These are phyloP conservation scores for Acleris sparsana DNA, from an alignment of 2,888 invertebrate genomes.

Conservation along the genomic window DNA sequence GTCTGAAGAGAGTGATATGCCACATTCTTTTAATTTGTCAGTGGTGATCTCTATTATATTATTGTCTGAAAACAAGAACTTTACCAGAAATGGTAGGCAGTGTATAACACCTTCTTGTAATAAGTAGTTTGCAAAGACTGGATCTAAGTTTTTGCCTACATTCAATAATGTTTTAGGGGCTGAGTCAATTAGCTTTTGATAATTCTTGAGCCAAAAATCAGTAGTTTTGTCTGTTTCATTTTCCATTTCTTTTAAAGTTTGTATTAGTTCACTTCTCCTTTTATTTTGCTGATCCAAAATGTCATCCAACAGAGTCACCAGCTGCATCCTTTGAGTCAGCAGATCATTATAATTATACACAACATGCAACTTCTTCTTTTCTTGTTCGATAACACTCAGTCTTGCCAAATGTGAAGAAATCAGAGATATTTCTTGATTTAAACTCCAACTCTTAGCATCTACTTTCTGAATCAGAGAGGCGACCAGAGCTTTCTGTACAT, in stretches of 20 bases:
- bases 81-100: slow-evolving; percentile 89
- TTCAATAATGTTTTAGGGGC: slow-evolving; percentile 87
- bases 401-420: slow-evolving; percentile 88
- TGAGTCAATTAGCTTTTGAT: slow-evolving; percentile 91
- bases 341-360: slow-evolving; percentile 88
- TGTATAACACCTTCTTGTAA: slow-evolving; percentile 89
- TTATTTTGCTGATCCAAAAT: slow-evolving; percentile 87
- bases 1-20: slow-evolving; percentile 82
- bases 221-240: slow-evolving; percentile 73
- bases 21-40: slow-evolving; percentile 83
- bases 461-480: slow-evolving; percentile 88
- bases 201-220: slow-evolving; percentile 91
- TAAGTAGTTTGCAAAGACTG: slow-evolving; percentile 86
- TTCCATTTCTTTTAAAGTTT: slow-evolving; percentile 89
- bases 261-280: slow-evolving; percentile 85
- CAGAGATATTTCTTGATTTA: slow-evolving; percentile 89
- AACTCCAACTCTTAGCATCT: slow-evolving; percentile 89
- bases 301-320: slow-evolving; percentile 87
- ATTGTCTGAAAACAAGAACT: slow-evolving; percentile 80
- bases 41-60: slow-evolving; percentile 79
- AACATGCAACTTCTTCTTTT: slow-evolving; percentile 86
- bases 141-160: slow-evolving; percentile 85
- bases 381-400: slow-evolving; percentile 88
- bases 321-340: slow-evolving; percentile 85
- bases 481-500: slow-evolving; percentile 88